A percentile compares a stretch with the other conserved stretches of the same genome.
These are phyloP conservation scores for Perccottus glenii DNA, from an alignment of 2,113 vertebrate species.

Conservation along the genomic window DNA sequence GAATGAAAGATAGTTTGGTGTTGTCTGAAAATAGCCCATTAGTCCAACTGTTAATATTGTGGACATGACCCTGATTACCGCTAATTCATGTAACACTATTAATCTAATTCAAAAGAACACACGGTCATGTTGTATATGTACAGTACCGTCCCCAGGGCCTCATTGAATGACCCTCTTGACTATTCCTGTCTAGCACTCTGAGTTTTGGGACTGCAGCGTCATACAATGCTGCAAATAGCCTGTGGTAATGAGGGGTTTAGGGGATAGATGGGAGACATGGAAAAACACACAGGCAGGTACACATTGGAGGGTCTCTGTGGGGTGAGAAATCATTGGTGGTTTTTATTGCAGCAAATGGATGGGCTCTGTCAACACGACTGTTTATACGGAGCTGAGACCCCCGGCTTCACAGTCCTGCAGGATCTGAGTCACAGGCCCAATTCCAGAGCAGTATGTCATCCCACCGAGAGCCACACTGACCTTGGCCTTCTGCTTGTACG, in stretches of 20 bases:
- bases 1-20: background rate
- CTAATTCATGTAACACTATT: slow-evolving; percentile 66
- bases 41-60: slow-evolving; percentile 55
- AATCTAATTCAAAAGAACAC: slow-evolving; percentile 64
- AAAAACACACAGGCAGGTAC: slow-evolving; percentile 48
- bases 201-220: slow-evolving; percentile 26
- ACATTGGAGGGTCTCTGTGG: slow-evolving; percentile 32
- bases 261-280: slow-evolving; percentile 63
- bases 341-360: slow-evolving; percentile 48
- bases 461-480: slow-evolving; percentile 24
- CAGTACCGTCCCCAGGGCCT: slow-evolving; percentile 30
- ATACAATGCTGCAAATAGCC: slow-evolving; percentile 60
- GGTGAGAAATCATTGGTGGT: slow-evolving; percentile 47
- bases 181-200: slow-evolving; percentile 47
- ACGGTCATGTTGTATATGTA: slow-evolving; percentile 10
- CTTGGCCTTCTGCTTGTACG: slow-evolving; percentile 30
- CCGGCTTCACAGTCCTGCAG: background rate
- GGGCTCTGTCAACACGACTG: slow-evolving; percentile 52
- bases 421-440: slow-evolving; percentile 38
- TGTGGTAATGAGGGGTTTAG: slow-evolving; percentile 56
- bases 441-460: slow-evolving; percentile 39
- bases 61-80: slow-evolving; percentile 60
- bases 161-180: slow-evolving; percentile 44
- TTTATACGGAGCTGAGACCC: slow-evolving; percentile 24
- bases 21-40: slow-evolving; percentile 55